A percentile compares a stretch with the other conserved stretches of the same genome.
phyloP scores from a whole-genome alignment of 2,888 invertebrate species.

The Loripinus fragilis region DNA sequence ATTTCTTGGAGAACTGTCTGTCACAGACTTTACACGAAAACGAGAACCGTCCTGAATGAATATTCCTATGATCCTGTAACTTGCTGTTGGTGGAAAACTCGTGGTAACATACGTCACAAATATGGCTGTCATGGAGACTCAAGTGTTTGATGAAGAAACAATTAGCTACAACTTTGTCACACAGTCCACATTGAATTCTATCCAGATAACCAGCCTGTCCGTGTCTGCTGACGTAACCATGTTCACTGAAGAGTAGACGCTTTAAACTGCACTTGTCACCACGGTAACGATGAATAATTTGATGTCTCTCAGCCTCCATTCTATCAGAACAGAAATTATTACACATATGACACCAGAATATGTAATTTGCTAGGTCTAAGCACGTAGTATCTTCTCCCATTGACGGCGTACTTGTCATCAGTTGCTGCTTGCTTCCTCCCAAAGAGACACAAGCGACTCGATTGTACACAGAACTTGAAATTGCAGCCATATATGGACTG shows the following conservation, averaged over 20 bases:
- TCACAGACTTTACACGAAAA: conserved; percentile 49
- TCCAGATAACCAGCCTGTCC: conserved; percentile 39
- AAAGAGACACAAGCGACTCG: background rate
- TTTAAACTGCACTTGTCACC: conserved; percentile 36
- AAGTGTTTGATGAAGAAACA: conserved; percentile 60
- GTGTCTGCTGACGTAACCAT: conserved; percentile 47
- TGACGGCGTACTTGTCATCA: conserved; percentile 20
- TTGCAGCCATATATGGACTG: conserved; percentile 17
- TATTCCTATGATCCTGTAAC: conserved; percentile 52
- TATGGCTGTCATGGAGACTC: conserved; percentile 52
- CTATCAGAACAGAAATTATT: conserved; percentile 40
- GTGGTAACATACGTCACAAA: conserved; percentile 43
- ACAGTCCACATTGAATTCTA: conserved; percentile 49
- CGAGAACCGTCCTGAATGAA: conserved; percentile 43
- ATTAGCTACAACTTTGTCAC: conserved; percentile 48
- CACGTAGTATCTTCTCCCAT: background rate
- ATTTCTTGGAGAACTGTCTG: conserved; percentile 49
- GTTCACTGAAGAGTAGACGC: conserved; percentile 26
- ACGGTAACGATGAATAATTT: conserved; percentile 27
- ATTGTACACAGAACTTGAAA: conserved; percentile 10
- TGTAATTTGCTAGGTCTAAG: background rate
- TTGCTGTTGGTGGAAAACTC: conserved; percentile 57
- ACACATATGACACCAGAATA: conserved; percentile 60
- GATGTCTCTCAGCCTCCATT: conserved; percentile 45
- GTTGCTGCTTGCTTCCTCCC: conserved; percentile 1